Evolutionary conservation across 2,113 vertebrate genomes (phyloP).

Genomic region (Ia io): DNA sequence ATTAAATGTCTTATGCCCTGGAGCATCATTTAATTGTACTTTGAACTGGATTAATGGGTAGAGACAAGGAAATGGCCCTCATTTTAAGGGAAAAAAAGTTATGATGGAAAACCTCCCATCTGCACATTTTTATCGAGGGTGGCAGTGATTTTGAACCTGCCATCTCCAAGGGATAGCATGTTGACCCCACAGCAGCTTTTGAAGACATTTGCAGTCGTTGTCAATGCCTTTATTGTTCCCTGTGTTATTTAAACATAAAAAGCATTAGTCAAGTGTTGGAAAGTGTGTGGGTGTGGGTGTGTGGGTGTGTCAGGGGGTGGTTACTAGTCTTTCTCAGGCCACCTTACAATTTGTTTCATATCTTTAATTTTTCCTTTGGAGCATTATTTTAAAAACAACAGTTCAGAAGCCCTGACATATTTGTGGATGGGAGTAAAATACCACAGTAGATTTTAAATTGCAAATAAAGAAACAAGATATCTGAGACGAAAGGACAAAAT

Average conservation of each 20-base stretch:
- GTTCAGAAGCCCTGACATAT: slow-evolving; percentile 58
- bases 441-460: slow-evolving; percentile 56
- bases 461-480: slow-evolving; percentile 57
- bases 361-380: slow-evolving; percentile 66
- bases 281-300: slow-evolving; percentile 28
- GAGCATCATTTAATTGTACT: background rate
- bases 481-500: slow-evolving; percentile 34
- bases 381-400: slow-evolving; percentile 57
- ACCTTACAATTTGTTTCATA: slow-evolving; percentile 68
- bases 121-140: background rate
- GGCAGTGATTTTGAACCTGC: background rate
- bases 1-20: background rate
- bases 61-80: background rate
- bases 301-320: background rate
- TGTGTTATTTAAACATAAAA: slow-evolving; percentile 31
- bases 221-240: slow-evolving; percentile 72
- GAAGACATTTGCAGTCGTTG: slow-evolving; percentile 66
- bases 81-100: background rate
- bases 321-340: slow-evolving; percentile 68
- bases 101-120: background rate
- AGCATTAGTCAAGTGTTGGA: slow-evolving; percentile 59
- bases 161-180: background rate
- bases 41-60: background rate
- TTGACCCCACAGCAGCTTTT: slow-evolving; percentile 35
- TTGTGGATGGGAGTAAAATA: background rate